A percentile compares a stretch with the other conserved stretches of the same genome.
Conservation (phyloP, 2,888 invertebrate species). For the Protophormia terraenovae region DNA sequence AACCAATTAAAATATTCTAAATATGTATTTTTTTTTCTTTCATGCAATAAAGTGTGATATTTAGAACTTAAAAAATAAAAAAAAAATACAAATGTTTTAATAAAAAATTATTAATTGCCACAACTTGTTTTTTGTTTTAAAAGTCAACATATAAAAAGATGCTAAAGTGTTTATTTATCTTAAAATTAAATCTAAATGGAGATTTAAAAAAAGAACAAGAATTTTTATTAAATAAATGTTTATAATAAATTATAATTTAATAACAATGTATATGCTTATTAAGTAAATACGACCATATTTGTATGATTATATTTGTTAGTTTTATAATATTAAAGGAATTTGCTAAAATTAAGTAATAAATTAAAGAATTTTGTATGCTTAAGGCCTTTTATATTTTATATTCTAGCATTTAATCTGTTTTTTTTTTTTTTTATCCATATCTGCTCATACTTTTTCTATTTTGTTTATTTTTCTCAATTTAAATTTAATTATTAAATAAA, state of each 20-base stretch:
- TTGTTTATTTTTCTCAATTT: too few relatives aligned
- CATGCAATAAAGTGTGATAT: neutral
- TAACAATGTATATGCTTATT: too few relatives aligned
- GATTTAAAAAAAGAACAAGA: neutral
- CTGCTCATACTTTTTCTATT: too few relatives aligned
- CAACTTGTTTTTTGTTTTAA: neutral
- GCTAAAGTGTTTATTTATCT: neutral
- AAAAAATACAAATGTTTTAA: neutral
- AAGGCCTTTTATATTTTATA: too few relatives aligned
- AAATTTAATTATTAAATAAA: too few relatives aligned
- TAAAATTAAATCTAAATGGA: neutral
- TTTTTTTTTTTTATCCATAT: too few relatives aligned
- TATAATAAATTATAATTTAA: too few relatives aligned
- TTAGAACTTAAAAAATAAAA: neutral
- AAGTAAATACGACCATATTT: neutral
- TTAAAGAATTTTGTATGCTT: too few relatives aligned
- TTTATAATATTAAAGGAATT: too few relatives aligned
- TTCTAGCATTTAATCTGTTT: too few relatives aligned
- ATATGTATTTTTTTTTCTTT: neutral
- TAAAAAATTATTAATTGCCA: neutral
- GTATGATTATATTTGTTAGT: neutral
- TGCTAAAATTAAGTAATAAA: too few relatives aligned
- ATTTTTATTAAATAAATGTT: neutral
- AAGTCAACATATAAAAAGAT: neutral
- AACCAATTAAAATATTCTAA: neutral